Conservation (phyloP, 2,888 invertebrate genomes). For the Catocala nupta region DNA sequence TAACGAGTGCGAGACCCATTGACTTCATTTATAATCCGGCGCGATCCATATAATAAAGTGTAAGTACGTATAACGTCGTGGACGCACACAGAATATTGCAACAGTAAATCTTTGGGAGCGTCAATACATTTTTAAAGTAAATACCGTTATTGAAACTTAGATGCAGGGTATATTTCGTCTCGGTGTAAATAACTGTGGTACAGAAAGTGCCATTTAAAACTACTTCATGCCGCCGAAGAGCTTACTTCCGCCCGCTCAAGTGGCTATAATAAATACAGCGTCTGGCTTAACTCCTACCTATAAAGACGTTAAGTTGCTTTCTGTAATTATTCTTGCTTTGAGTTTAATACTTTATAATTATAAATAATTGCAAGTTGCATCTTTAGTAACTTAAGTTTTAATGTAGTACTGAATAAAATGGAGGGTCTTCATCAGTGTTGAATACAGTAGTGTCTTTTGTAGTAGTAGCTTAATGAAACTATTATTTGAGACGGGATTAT, state of each 20-base stretch:
- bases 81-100: conserved; percentile 2
- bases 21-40: conserved; percentile 2
- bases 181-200: conserved; percentile 59
- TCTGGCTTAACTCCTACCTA: conserved; percentile 57
- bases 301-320: conserved; percentile 47
- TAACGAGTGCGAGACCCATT: conserved; percentile 2
- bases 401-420: background rate
- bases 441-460: no score
- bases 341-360: conserved; percentile 14
- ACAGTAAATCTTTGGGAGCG: conserved; percentile 12
- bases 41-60: background rate
- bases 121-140: conserved; percentile 26
- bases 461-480: no score
- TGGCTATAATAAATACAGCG: conserved; percentile 67
- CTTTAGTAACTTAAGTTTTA: background rate
- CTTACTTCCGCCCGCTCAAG: conserved; percentile 64
- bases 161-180: conserved; percentile 51
- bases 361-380: conserved; percentile 6
- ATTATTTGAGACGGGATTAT: no score
- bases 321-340: conserved; percentile 20
- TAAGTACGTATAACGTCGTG: conserved; percentile 1
- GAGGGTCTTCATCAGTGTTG: no score
- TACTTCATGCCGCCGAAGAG: conserved; percentile 63
- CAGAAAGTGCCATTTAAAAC: conserved; percentile 62
- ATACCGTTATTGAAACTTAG: conserved; percentile 39